Evolutionary conservation across 2,113 vertebrate genomes (phyloP).

Genomic region (Cygnus atratus): DNA sequence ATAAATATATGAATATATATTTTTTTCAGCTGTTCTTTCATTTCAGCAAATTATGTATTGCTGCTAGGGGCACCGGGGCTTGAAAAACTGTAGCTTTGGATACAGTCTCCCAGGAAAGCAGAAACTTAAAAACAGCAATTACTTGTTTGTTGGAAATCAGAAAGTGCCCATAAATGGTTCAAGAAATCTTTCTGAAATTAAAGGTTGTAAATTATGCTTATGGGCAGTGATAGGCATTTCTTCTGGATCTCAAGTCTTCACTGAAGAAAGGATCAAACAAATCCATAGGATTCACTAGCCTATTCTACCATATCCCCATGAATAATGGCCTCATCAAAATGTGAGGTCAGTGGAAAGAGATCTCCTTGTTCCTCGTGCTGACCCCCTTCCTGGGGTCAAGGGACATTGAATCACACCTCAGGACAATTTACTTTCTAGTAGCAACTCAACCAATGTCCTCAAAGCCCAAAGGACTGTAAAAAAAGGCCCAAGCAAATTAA

Average conservation of each 20-base stretch:
- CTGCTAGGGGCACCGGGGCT: neutral
- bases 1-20: neutral
- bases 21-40: neutral
- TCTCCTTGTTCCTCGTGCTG: neutral
- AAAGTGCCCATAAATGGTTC: neutral
- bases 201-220: neutral
- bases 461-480: neutral
- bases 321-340: neutral
- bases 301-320: neutral
- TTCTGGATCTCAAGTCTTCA: neutral
- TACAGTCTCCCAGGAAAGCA: neutral
- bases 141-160: neutral
- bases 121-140: neutral
- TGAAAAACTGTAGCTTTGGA: neutral
- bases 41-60: neutral
- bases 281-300: neutral
- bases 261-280: neutral
- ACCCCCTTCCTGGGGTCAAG: neutral
- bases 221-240: neutral
- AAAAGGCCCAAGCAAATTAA: neutral
- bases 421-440: neutral
- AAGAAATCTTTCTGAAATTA: neutral
- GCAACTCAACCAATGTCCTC: neutral
- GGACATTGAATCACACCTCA: neutral
- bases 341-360: neutral